A percentile compares a stretch with the other conserved stretches of the same genome.
phyloP scores from a whole-genome alignment of 2,888 invertebrate species.

The Philonicus albiceps region DNA sequence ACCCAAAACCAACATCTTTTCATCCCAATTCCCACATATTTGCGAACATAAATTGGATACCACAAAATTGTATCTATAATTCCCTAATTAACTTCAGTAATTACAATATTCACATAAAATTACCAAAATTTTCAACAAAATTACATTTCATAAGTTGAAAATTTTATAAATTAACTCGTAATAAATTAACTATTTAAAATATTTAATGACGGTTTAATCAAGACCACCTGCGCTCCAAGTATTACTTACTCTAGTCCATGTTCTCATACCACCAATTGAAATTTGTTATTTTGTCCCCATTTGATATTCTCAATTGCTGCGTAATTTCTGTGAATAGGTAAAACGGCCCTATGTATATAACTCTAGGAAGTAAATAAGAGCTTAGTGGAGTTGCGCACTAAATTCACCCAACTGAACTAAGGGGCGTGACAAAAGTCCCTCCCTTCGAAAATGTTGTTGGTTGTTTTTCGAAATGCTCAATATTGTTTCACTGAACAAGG shows the following conservation, averaged over 20 bases:
- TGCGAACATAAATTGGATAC: background rate
- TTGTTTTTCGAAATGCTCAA: background rate
- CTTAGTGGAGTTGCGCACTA: background rate
- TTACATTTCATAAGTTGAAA: background rate
- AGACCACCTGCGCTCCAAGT: background rate
- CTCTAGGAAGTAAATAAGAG: background rate
- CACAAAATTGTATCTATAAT: background rate
- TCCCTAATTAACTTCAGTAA: background rate
- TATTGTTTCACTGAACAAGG: background rate
- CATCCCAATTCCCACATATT: background rate
- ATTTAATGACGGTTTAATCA: constrained; percentile 12
- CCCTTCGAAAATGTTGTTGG: background rate
- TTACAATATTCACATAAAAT: background rate
- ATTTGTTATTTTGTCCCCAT: constrained; percentile 12
- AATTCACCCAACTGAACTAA: background rate
- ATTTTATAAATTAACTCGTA: background rate
- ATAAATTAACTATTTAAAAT: constrained; percentile 10
- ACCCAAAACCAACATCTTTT: no score
- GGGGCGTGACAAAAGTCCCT: background rate
- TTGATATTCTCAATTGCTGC: constrained; percentile 16
- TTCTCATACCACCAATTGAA: background rate
- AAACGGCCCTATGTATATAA: background rate
- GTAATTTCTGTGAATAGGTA: constrained; percentile 9
- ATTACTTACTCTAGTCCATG: background rate
- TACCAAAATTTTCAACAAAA: background rate